These are phyloP conservation scores for Seriola rivoliana DNA, from an alignment of 2,113 vertebrate genomes.

Conservation along the genomic window DNA sequence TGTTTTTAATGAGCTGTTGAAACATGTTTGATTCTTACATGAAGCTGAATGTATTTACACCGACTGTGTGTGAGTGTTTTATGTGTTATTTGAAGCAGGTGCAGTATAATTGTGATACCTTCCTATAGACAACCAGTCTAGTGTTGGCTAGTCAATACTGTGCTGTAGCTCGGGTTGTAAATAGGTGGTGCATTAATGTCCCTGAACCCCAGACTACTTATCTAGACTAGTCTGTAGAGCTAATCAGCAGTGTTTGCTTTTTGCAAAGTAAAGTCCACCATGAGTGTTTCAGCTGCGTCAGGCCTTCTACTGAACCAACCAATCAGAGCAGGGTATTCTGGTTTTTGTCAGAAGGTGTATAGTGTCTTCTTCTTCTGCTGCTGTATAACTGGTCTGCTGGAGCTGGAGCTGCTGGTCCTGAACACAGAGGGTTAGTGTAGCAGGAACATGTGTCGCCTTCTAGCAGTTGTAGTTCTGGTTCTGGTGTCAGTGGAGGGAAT, in stretches of 20 bases:
- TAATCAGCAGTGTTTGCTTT: not conserved
- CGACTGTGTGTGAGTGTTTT: too few species aligned
- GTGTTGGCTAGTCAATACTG: too few species aligned
- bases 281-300: conserved; percentile 9
- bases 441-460: conserved; percentile 17
- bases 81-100: too few species aligned
- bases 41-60: too few species aligned
- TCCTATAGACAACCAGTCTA: too few species aligned
- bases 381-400: not conserved
- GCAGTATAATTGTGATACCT: too few species aligned
- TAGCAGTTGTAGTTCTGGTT: not conserved
- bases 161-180: too few species aligned
- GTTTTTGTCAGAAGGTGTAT: not conserved
- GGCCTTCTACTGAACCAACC: conserved; percentile 5
- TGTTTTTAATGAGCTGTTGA: too few species aligned
- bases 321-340: conserved; percentile 14
- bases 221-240: not conserved
- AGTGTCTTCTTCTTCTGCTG: not conserved
- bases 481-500: not conserved
- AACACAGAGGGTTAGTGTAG: not conserved
- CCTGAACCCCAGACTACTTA: not conserved
- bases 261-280: conserved; percentile 45
- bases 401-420: not conserved
- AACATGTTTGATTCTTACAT: too few species aligned
- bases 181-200: too few species aligned